Base-by-base conservation (phyloP, 1,140 invertebrate species). In the Xylocopa sonorina region DNA sequence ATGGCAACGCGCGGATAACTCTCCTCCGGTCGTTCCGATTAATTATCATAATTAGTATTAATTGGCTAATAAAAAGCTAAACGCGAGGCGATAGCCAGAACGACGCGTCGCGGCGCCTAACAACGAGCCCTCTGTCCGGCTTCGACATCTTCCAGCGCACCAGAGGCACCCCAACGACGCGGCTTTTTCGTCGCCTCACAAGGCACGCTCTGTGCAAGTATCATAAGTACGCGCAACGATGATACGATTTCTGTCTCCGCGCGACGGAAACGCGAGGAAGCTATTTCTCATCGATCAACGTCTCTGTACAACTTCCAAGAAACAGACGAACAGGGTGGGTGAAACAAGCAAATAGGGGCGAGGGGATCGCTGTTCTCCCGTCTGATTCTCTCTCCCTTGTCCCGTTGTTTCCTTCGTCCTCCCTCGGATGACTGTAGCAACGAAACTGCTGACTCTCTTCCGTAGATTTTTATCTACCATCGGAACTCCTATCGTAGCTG, bases 201-300 rank as follows among this genome's bases (percentile, higher is more conserved):
- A 14, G 10, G 10, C 43, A 1, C 43, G 43, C 43, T 3, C 38
- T 38, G 38, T 14, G 32, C n/a, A n/a, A n/a, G n/a, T n/a, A n/a
- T n/a, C n/a, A n/a, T n/a, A n/a, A n/a, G n/a, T 72, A 72, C 32
- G 57, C 24, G 43, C 32, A 32, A n/a, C 9, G 1, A 69, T n/a
- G 66, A 80, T 57, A 55, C 55, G 51, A 60, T 66, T 12, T 32
- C 57, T 75, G 82, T 71, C n/a, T 84, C 53, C 29, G 81, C 81
- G 78, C 62, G 81, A 84, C 74, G 76, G 63, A 81, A 81, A 78
- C 75, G 79, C 78, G 85, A 64, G 78, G 73, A 34, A 66, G 67
- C 86, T 81, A 84, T 88, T 89, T 86, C 85, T 89, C 89, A 91
- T 91, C 89, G 90, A 89, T 89, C n/a, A n/a, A n/a, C n/a, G n/a